Percentiles rank a stretch among this genome's conserved stretches.
Conservation (phyloP, 1,140 invertebrate species). For the Sesamia nonagrioides region DNA sequence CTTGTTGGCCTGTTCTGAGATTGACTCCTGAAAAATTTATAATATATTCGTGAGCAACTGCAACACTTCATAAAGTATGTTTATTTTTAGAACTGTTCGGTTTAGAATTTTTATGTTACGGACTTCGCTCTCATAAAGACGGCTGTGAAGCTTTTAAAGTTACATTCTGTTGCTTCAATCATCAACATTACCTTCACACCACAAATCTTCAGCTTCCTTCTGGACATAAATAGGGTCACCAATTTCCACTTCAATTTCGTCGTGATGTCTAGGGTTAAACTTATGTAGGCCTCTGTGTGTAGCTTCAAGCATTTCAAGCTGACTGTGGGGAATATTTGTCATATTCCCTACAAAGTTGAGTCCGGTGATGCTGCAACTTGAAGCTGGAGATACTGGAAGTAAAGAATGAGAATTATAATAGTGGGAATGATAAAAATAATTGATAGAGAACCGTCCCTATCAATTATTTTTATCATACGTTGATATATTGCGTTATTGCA, state of each 20-base stretch:
- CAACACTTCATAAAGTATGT: too few species aligned
- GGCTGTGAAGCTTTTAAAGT: too few species aligned
- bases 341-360: constrained; percentile 86
- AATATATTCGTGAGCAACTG: not conserved
- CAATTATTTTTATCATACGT: too few species aligned
- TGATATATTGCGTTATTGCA: too few species aligned
- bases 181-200: constrained; percentile 95
- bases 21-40: constrained; percentile 93
- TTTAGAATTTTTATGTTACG: too few species aligned
- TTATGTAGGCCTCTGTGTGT: constrained; percentile 98
- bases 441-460: too few species aligned
- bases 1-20: constrained; percentile 95
- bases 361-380: constrained; percentile 87
- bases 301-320: constrained; percentile 96
- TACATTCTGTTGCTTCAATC: not conserved
- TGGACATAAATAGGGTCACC: constrained; percentile 99
- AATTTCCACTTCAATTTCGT: constrained; percentile 98
- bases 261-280: constrained; percentile 97
- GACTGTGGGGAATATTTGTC: constrained; percentile 92
- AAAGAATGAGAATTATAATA: not conserved
- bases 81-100: too few species aligned
- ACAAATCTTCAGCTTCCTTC: constrained; percentile 98
- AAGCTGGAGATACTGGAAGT: constrained; percentile 81
- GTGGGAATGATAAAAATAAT: not conserved
- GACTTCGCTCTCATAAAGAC: too few species aligned